A percentile compares a stretch with the other conserved stretches of the same genome.
phyloP scores from a whole-genome alignment of 2,888 invertebrate species.

The Ochropacha duplaris region DNA sequence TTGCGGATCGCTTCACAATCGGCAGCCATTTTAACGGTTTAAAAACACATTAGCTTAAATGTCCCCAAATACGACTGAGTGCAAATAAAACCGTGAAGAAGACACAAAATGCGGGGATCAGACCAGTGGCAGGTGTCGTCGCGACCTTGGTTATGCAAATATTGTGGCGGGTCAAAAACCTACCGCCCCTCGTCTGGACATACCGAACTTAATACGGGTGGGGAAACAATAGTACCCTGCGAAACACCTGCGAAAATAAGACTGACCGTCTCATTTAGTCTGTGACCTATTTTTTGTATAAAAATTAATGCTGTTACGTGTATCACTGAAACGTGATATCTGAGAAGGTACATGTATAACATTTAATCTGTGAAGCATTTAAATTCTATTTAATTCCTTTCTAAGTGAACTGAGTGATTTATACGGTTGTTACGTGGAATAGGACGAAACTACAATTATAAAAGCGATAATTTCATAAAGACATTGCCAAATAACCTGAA shows the following conservation, averaged over 20 bases:
- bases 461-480: neutral
- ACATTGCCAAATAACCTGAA: neutral
- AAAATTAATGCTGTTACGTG: neutral
- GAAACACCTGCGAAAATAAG: neutral
- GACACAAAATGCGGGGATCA: constrained; percentile 23
- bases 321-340: neutral
- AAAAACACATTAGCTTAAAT: neutral
- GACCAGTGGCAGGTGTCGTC: constrained; percentile 51
- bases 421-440: too few species aligned
- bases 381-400: neutral
- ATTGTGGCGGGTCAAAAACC: constrained; percentile 59
- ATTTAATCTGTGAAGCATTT: too few species aligned
- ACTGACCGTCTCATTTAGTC: neutral
- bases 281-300: neutral
- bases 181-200: constrained; percentile 35
- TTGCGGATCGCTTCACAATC: neutral
- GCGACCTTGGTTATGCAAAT: constrained; percentile 66
- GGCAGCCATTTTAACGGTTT: neutral
- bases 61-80: neutral
- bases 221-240: neutral
- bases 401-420: too few species aligned
- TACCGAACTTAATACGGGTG: constrained; percentile 12
- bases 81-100: constrained; percentile 13
- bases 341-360: neutral
- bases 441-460: too few species aligned